Conservation (phyloP, 2,113 vertebrate species). For the Oreochromis niloticus region DNA sequence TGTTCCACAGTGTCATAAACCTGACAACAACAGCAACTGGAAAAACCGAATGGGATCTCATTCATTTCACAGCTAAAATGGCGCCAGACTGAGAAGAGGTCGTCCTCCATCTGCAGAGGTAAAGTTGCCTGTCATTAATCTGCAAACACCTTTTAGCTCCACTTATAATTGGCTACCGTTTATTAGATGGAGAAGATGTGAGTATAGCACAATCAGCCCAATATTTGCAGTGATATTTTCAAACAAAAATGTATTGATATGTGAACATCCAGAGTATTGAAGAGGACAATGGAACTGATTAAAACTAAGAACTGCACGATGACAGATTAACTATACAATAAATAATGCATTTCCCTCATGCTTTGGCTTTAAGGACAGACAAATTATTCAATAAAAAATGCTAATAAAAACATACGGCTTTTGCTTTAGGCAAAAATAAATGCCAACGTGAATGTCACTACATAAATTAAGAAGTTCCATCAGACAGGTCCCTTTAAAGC, state of each 20-base stretch:
- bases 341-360: not conserved
- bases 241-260: not conserved
- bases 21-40: constrained; percentile 39
- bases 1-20: constrained; percentile 32
- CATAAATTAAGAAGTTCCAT: not conserved
- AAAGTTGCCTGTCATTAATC: not conserved
- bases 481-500: accelerated
- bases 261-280: not conserved
- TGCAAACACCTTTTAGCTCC: not conserved
- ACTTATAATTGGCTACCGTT: not conserved
- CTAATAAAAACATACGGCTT: not conserved
- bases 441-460: not conserved
- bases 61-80: not conserved
- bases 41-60: not conserved
- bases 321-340: not conserved
- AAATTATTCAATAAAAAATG: not conserved
- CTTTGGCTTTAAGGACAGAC: not conserved
- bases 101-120: constrained; percentile 9
- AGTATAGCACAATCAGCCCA: not conserved
- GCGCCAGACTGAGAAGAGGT: not conserved
- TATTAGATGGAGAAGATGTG: not conserved
- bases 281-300: not conserved
- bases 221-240: not conserved
- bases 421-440: not conserved
- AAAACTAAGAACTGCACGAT: not conserved